These are phyloP conservation scores for Chelonoidis abingdonii DNA, from an alignment of 2,113 vertebrate species.

Conservation along the genomic window DNA sequence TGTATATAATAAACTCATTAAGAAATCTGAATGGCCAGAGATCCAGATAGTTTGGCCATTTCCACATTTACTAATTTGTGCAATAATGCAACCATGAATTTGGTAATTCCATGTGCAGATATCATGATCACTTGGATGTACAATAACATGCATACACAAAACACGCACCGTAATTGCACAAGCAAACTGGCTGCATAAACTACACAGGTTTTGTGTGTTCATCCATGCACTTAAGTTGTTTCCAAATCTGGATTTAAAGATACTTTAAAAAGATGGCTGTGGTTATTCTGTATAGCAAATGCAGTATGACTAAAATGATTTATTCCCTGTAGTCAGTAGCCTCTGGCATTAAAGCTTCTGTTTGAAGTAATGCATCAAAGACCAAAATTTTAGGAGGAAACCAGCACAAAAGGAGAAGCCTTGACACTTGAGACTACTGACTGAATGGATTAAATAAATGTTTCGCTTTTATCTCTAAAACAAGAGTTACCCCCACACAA, in stretches of 20 bases:
- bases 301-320: not conserved
- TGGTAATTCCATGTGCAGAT: not conserved
- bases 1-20: not conserved
- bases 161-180: not conserved
- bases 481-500: not conserved
- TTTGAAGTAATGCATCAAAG: not conserved
- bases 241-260: not conserved
- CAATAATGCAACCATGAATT: not conserved
- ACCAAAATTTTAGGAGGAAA: not conserved
- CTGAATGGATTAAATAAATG: not conserved
- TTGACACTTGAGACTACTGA: not conserved
- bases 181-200: fast-evolving
- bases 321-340: not conserved
- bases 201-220: not conserved
- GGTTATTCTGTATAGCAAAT: not conserved
- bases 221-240: not conserved
- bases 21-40: not conserved
- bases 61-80: not conserved
- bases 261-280: not conserved
- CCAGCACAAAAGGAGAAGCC: not conserved
- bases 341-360: not conserved
- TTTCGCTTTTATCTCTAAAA: not conserved
- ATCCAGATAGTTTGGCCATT: not conserved
- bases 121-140: not conserved
- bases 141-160: not conserved